Percentiles rank a stretch among this genome's conserved stretches.
Conservation (phyloP, 1,140 invertebrate species). For the Uloborus diversus region DNA sequence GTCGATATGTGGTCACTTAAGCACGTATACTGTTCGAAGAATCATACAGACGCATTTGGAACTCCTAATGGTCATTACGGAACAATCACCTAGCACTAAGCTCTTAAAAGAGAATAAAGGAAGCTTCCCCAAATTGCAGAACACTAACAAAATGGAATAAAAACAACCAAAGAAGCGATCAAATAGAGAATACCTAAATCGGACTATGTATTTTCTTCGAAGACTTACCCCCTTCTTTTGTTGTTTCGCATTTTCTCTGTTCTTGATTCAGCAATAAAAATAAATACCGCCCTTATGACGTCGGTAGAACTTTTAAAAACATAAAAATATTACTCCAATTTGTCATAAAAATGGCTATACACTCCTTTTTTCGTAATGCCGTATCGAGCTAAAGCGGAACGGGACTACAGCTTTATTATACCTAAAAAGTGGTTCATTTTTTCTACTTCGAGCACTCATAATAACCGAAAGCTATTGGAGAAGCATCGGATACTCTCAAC, state of each 20-base stretch:
- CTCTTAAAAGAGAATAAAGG: too few relatives aligned
- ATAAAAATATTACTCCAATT: conserved; percentile 45
- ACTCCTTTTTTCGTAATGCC: conserved; percentile 18
- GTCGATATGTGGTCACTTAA: too few relatives aligned
- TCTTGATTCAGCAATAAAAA: conserved; percentile 45
- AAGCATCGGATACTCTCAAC: conserved; percentile 4
- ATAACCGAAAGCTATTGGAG: conserved; percentile 35
- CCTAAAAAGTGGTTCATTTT: conserved; percentile 10
- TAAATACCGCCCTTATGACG: conserved; percentile 21
- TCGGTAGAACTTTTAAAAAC: conserved; percentile 38
- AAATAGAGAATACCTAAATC: too few relatives aligned
- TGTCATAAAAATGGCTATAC: conserved; percentile 39
- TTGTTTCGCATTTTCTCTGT: neutral
- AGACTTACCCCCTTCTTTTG: too few relatives aligned
- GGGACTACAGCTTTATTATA: conserved; percentile 24
- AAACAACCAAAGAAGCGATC: too few relatives aligned
- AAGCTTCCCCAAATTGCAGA: too few relatives aligned
- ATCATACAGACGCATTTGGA: too few relatives aligned
- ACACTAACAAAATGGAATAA: too few relatives aligned
- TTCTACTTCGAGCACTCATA: conserved; percentile 12
- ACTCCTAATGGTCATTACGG: too few relatives aligned
- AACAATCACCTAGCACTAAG: too few relatives aligned
- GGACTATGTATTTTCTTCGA: too few relatives aligned
- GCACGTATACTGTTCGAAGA: too few relatives aligned
- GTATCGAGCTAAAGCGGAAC: conserved; percentile 21